phyloP scores from a whole-genome alignment of 1,140 invertebrate species.

The Uloborus diversus region DNA sequence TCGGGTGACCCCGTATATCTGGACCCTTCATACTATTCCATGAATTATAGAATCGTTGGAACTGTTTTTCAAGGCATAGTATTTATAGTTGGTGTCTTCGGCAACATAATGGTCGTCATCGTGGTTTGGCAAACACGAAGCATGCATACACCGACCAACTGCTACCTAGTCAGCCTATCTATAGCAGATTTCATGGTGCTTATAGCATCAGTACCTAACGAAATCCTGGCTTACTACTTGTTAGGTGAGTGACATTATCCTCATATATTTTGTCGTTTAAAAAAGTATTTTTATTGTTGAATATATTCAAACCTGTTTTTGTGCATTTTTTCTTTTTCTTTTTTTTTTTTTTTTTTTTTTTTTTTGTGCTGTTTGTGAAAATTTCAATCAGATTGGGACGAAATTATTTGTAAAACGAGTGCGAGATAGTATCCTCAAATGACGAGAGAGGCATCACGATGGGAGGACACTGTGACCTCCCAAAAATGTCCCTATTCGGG shows the following conservation, averaged over 20 bases:
- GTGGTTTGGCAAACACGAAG: slow-evolving; percentile 67
- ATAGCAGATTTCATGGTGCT: slow-evolving; percentile 72
- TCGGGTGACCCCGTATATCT: slow-evolving; percentile 29
- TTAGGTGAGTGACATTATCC: slow-evolving; percentile 61
- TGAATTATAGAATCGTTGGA: slow-evolving; percentile 69
- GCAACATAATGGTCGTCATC: slow-evolving; percentile 71
- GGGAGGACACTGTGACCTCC: no score
- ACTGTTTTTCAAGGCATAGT: slow-evolving; percentile 72
- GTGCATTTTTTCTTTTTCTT: no score
- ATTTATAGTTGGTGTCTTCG: slow-evolving; percentile 70
- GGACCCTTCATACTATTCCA: slow-evolving; percentile 66
- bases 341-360: no score
- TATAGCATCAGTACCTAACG: slow-evolving; percentile 71
- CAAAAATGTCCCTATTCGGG: no score
- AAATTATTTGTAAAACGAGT: no score
- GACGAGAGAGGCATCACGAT: no score
- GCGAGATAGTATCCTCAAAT: no score
- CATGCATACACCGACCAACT: slow-evolving; percentile 74
- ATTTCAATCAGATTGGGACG: no score
- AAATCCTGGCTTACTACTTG: slow-evolving; percentile 71
- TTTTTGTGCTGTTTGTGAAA: no score
- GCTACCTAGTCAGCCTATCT: slow-evolving; percentile 72
- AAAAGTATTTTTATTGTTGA: no score
- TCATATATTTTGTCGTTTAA: not conserved
- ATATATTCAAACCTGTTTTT: no score